phyloP scores from a whole-genome alignment of 1,140 invertebrate species.

The Zaprionus gabonicus region DNA sequence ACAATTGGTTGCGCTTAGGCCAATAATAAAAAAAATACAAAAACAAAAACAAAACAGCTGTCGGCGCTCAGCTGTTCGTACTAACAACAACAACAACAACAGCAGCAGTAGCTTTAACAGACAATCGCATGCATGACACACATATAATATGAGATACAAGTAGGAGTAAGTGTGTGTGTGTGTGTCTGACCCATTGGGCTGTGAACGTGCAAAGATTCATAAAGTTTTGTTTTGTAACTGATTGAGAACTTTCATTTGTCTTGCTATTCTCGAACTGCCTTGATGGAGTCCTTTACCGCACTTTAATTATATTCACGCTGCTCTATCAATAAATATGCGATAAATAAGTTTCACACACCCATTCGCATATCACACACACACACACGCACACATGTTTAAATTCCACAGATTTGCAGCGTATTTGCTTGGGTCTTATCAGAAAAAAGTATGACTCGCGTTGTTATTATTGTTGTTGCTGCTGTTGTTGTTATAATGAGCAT shows the following conservation, averaged over 20 bases:
- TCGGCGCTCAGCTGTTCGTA: constrained; percentile 50
- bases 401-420: constrained; percentile 19
- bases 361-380: constrained; percentile 18
- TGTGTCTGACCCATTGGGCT: background rate
- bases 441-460: constrained; percentile 27
- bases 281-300: background rate
- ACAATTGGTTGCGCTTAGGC: constrained; percentile 23
- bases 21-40: constrained; percentile 6
- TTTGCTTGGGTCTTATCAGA: constrained; percentile 61
- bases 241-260: background rate
- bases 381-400: constrained; percentile 5
- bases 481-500: constrained; percentile 27
- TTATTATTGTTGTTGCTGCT: constrained; percentile 27
- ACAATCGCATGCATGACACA: background rate
- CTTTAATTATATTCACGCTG: background rate
- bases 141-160: no score
- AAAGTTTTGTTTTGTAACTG: background rate
- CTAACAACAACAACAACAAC: constrained; percentile 6
- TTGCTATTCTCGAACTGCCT: background rate
- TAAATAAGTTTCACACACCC: background rate
- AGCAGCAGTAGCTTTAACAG: background rate
- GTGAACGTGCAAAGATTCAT: background rate
- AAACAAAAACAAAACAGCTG: constrained; percentile 49
- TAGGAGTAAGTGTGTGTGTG: background rate
- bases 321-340: constrained; percentile 16